Conservation (phyloP, 2,888 invertebrate species). For the Coelogynopora nodosa region DNA sequence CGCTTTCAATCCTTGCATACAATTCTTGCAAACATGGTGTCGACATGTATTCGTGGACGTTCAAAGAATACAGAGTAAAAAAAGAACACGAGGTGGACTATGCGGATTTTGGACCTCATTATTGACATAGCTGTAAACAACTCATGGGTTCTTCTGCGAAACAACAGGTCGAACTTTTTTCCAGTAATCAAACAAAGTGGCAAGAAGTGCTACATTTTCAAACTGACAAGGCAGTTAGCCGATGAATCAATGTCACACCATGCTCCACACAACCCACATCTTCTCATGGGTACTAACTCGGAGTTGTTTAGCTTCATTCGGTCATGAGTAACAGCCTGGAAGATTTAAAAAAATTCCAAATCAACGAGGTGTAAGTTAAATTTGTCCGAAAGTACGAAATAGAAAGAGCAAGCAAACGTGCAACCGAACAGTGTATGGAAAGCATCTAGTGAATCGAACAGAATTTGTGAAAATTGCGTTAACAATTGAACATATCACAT, state of each 20-base stretch:
- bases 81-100: too few species aligned
- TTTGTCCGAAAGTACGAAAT: not conserved
- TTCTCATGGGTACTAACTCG: not conserved
- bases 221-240: not conserved
- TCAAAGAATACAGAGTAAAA: too few species aligned
- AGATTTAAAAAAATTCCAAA: not conserved
- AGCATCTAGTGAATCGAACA: slow-evolving; percentile 25
- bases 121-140: too few species aligned
- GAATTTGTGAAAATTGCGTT: too few species aligned
- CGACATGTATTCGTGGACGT: not conserved
- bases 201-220: not conserved
- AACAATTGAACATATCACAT: too few species aligned
- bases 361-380: not conserved
- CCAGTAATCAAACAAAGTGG: not conserved
- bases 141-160: too few species aligned
- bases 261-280: not conserved
- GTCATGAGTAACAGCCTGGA: not conserved
- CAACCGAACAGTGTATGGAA: slow-evolving; percentile 8
- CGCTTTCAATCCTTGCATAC: not conserved
- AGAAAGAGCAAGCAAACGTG: not conserved
- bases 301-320: not conserved
- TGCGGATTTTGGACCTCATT: too few species aligned
- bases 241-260: not conserved
- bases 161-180: not conserved
- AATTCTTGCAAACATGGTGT: not conserved